A percentile compares a stretch with the other conserved stretches of the same genome.
Conservation (phyloP, 2,113 vertebrate genomes). For the Pseudorhombus dupliciocellatus region DNA sequence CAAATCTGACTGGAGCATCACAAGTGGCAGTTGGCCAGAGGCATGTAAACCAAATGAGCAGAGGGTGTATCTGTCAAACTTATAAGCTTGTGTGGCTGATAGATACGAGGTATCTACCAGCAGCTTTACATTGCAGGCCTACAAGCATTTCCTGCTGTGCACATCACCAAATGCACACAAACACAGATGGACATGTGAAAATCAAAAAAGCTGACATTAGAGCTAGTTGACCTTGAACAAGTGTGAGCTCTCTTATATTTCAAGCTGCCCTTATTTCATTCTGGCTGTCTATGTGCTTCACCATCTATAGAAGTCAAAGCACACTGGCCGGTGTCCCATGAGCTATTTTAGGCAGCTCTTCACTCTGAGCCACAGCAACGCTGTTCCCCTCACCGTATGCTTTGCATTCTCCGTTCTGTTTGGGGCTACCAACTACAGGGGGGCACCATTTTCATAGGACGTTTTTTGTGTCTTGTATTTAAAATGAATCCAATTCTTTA, state of each 20-base stretch:
- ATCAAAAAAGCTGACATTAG: constrained; percentile 85
- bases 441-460: background rate
- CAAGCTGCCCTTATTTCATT: constrained; percentile 90
- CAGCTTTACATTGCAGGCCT: background rate
- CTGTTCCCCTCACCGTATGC: constrained; percentile 73
- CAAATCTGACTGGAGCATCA: constrained; percentile 23
- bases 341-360: constrained; percentile 91
- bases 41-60: constrained; percentile 20
- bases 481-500: background rate
- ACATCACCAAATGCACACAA: constrained; percentile 42
- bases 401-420: constrained; percentile 78
- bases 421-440: constrained; percentile 78
- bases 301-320: constrained; percentile 98
- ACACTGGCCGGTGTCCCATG: constrained; percentile 83
- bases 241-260: constrained; percentile 85
- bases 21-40: constrained; percentile 1
- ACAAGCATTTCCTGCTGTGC: constrained; percentile 9
- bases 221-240: constrained; percentile 92
- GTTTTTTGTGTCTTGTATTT: background rate
- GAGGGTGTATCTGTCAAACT: constrained; percentile 11
- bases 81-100: constrained; percentile 26
- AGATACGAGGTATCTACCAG: constrained; percentile 7
- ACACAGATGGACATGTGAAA: constrained; percentile 52
- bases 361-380: constrained; percentile 56
- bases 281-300: constrained; percentile 87